phyloP scores from a whole-genome alignment of 2,888 invertebrate genomes.

The Eudemis profundana region DNA sequence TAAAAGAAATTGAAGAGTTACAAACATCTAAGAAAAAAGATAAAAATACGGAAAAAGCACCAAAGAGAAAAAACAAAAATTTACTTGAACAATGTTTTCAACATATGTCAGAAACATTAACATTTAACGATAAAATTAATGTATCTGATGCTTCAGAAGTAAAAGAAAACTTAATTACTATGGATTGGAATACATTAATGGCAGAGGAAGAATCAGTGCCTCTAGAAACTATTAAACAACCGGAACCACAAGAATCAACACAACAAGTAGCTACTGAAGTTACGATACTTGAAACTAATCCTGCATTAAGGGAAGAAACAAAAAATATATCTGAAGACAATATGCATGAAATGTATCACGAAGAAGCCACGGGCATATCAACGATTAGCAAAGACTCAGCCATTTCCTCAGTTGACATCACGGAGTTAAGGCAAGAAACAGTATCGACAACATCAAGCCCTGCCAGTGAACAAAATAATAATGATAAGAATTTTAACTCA shows the following conservation, averaged over 20 bases:
- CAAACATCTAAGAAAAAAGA: constrained; percentile 58
- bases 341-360: constrained; percentile 33
- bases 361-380: constrained; percentile 45
- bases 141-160: constrained; percentile 38
- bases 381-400: constrained; percentile 36
- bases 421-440: constrained; percentile 44
- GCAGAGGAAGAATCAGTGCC: constrained; percentile 71
- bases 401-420: neutral
- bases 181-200: constrained; percentile 78
- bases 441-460: constrained; percentile 48
- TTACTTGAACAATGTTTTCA: constrained; percentile 28
- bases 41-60: constrained; percentile 9
- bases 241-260: constrained; percentile 50
- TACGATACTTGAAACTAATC: constrained; percentile 66
- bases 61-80: constrained; percentile 28
- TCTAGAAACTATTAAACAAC: constrained; percentile 58
- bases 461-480: constrained; percentile 75
- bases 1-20: constrained; percentile 62
- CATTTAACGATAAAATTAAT: constrained; percentile 21
- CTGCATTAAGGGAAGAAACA: constrained; percentile 49
- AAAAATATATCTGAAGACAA: constrained; percentile 28
- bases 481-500: constrained; percentile 67
- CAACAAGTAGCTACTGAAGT: constrained; percentile 74
- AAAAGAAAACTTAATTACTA: constrained; percentile 56
- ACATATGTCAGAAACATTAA: constrained; percentile 45